Conservation (phyloP, 2,113 vertebrate species). For the Cygnus atratus region DNA sequence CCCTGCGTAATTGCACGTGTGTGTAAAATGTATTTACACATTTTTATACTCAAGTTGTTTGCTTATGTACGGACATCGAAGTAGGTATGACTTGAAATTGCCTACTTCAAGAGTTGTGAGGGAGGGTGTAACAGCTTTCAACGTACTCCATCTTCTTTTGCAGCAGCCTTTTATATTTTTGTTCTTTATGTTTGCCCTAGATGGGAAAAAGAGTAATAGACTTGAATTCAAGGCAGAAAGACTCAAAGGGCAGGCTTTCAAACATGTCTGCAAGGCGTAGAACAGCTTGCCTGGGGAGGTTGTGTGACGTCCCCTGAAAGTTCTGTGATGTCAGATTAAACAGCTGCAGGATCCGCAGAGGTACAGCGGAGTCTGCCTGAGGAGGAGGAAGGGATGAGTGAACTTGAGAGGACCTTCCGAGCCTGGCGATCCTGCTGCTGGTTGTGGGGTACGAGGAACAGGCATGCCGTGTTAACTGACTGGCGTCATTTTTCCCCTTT, state of each 20-base stretch:
- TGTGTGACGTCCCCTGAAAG: accelerated
- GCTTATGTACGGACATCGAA: background rate
- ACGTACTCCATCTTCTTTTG: background rate
- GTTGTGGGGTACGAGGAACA: background rate
- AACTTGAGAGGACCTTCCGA: background rate
- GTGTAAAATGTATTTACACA: background rate
- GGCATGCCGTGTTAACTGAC: background rate
- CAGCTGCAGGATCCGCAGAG: background rate
- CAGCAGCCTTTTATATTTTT: background rate
- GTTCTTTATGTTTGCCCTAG: background rate
- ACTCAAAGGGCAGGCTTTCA: background rate
- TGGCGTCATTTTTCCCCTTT: background rate
- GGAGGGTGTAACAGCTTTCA: background rate
- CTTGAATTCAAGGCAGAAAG: background rate
- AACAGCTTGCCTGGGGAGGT: background rate
- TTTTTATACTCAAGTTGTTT: background rate
- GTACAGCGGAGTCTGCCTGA: background rate
- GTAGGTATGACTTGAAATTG: background rate
- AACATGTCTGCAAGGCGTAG: background rate
- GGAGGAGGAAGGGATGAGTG: background rate
- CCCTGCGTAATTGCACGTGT: background rate
- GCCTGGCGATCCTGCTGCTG: background rate
- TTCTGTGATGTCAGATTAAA: background rate
- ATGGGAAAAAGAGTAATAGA: background rate
- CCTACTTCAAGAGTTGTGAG: background rate